A percentile compares a stretch with the other conserved stretches of the same genome.
Conservation (phyloP, 2,888 invertebrate species). For the Trypoxylon attenuatum region DNA sequence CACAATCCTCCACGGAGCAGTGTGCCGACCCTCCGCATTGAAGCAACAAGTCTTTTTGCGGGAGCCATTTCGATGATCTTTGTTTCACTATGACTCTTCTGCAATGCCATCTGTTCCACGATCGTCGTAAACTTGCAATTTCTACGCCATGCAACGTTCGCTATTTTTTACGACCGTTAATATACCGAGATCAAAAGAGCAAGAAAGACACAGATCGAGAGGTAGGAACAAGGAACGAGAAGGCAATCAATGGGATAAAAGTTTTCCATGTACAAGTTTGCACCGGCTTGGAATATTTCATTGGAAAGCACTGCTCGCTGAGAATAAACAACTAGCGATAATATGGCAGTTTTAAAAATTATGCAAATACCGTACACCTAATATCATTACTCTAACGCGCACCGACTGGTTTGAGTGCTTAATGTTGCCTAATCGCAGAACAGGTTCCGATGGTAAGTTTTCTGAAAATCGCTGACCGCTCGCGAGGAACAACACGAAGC, state of each 20-base stretch:
- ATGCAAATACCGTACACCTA: neutral
- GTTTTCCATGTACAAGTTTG: neutral
- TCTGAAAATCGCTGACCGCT: conserved; percentile 18
- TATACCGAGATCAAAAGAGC: too few species aligned
- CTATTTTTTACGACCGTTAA: conserved; percentile 12
- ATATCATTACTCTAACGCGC: conserved; percentile 9
- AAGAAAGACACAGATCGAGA: too few species aligned
- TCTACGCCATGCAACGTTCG: neutral
- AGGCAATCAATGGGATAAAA: neutral
- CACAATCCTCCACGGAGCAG: conserved; percentile 48
- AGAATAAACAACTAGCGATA: neutral
- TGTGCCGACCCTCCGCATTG: conserved; percentile 22
- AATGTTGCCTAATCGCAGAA: neutral
- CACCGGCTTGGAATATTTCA: neutral
- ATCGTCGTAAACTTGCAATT: conserved; percentile 26
- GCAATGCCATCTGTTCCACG: conserved; percentile 1
- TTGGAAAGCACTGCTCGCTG: neutral
- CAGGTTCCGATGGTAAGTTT: conserved; percentile 1
- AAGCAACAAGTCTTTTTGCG: conserved; percentile 46
- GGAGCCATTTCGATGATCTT: conserved; percentile 23
- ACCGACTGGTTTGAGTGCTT: conserved; percentile 20
- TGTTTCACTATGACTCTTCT: conserved; percentile 20
- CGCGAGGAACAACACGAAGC: neutral
- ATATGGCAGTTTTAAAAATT: neutral
- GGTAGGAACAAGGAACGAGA: too few species aligned